Evolutionary conservation across 1,140 invertebrate genomes (phyloP).

Genomic region (Akabosia matsudoensis): DNA sequence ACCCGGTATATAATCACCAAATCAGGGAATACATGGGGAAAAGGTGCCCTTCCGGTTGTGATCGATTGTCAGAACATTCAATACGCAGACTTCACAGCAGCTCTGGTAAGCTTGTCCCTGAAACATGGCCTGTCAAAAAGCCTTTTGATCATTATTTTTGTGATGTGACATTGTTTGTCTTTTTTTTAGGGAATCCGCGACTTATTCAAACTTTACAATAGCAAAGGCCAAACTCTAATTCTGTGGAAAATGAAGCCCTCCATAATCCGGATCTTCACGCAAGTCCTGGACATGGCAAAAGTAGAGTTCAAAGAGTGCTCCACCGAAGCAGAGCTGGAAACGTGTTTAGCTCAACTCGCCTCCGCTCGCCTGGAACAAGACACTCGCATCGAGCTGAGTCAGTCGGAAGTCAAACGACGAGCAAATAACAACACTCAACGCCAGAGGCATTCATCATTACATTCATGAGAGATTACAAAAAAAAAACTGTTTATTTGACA

Average conservation of each 20-base stretch:
- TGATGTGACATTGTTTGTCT: background rate
- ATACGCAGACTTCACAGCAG: conserved; percentile 47
- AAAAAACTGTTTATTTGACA: no score
- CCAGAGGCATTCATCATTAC: no score
- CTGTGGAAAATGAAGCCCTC: conserved; percentile 21
- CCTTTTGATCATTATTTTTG: no score
- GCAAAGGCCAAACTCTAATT: background rate
- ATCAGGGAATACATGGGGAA: conserved; percentile 61
- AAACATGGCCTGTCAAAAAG: no score
- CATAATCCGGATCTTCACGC: background rate
- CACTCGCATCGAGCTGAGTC: no score
- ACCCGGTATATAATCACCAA: conserved; percentile 68
- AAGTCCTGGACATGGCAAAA: background rate
- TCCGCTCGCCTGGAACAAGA: no score
- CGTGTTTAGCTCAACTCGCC: background rate
- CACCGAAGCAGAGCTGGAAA: conserved; percentile 2
- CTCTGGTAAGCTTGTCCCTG: background rate
- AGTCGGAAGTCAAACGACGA: no score
- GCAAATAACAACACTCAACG: no score
- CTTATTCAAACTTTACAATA: conserved; percentile 10
- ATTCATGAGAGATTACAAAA: no score
- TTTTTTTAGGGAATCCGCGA: conserved; percentile 9
- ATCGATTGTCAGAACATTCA: conserved; percentile 72
- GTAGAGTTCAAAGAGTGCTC: background rate
- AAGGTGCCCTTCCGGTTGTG: conserved; percentile 63